phyloP scores from a whole-genome alignment of 2,113 vertebrate species.

The Sinosuthora webbiana region DNA sequence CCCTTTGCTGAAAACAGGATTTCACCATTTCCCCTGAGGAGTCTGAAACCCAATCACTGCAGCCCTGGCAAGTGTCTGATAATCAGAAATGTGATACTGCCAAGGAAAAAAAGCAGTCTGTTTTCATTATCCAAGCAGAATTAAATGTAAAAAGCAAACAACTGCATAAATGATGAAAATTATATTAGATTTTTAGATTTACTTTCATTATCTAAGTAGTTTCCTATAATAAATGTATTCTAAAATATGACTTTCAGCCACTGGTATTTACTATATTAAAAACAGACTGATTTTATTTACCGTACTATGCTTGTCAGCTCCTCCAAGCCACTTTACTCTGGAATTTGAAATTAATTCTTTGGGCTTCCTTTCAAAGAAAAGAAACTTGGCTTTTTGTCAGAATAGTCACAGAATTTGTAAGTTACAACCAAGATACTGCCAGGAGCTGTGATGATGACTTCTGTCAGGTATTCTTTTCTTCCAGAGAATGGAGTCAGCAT shows the following conservation, averaged over 20 bases:
- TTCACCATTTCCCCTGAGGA: background rate
- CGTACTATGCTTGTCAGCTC: background rate
- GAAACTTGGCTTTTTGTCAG: background rate
- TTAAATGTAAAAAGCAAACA: slow-evolving; percentile 19
- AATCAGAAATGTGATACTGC: background rate
- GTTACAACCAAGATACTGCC: background rate
- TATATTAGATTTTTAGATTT: slow-evolving; percentile 17
- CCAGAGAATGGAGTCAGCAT: background rate
- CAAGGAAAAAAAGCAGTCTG: background rate
- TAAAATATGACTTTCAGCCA: slow-evolving; percentile 8
- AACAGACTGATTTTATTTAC: background rate
- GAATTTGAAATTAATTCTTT: slow-evolving; percentile 4
- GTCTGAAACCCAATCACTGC: background rate
- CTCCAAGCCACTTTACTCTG: slow-evolving; percentile 2
- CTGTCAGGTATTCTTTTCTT: background rate
- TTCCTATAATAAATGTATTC: slow-evolving; percentile 3
- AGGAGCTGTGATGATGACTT: background rate
- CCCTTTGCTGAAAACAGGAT: background rate
- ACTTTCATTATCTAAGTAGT: slow-evolving; percentile 27
- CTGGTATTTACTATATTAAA: slow-evolving; percentile 24
- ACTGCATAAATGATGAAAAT: slow-evolving; percentile 27
- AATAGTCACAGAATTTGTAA: background rate
- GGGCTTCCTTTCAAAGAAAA: slow-evolving; percentile 1
- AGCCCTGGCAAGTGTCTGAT: background rate
- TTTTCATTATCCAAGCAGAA: slow-evolving; percentile 26